Base-by-base conservation (phyloP, 2,888 invertebrate species). In the Eristalis intricaria region DNA sequence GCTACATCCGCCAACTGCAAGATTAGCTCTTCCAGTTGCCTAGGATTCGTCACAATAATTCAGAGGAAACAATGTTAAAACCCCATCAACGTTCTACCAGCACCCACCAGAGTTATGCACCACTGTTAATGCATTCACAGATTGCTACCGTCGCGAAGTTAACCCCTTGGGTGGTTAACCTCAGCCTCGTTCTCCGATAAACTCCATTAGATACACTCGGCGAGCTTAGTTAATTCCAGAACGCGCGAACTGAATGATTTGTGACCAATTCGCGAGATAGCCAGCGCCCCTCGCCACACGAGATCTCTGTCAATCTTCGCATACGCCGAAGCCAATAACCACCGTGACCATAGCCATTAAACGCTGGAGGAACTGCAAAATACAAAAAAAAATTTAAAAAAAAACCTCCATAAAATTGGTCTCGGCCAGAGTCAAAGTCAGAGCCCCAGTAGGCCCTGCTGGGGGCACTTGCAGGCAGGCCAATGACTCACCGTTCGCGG, bases 401-500 rank as follows among this genome's bases (percentile, higher is more conserved):
- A 32, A 32, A 32, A 32, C 32, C 8, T 38, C 38, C 50, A 50
- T 50, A 50, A 50, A 50, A 50, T 50, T 50, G 50, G 50, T 50
- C 60, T 60, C 60, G 60, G 26, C 56, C 56, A 56, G 56, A 19
- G 56, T 32, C 32, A 8, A 7, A 32, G 32, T 32, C 32, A 8
- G 32, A 32, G 32, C 38, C 13, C 13, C 38, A 13, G 38, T 38
- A 38, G 38, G 38, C 50, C 19, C 50, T 50, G 19, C 19, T 19
- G 50, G 50, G 5, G 50, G 19, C 32, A 50, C 8, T 50, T 19
- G 19, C 50, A n/a, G 50, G 50, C 50, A 58, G 35, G 32, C 32
- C 32, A 56, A 40, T 66, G 75, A 76, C 75, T 76, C 65, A 76
- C 38, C 58, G 8, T 13, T n/a, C 60, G 26, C 60, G 15, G 13